Evolutionary conservation across 2,797 vertebrate genomes (phyloP).

Genomic region (Enteromius paludinosus): DNA sequence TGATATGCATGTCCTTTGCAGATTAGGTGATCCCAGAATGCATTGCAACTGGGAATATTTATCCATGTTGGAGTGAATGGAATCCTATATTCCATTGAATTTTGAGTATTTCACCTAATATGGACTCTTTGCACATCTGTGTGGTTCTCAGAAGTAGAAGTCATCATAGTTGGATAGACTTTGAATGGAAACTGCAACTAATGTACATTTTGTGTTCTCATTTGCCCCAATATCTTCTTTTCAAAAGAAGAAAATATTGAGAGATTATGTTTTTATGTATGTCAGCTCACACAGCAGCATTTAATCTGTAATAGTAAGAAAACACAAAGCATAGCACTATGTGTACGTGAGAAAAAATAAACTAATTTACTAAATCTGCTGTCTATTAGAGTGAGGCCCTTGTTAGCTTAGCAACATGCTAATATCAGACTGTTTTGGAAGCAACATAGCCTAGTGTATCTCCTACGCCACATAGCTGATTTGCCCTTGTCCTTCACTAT

Average conservation of each 20-base stretch:
- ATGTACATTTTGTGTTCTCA: too few species aligned
- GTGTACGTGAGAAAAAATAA: too few species aligned
- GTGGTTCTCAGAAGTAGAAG: neutral
- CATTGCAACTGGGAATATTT: neutral
- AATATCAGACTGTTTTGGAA: too few species aligned
- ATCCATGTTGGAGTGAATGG: neutral
- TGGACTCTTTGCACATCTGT: neutral
- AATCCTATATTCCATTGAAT: neutral
- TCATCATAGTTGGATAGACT: neutral
- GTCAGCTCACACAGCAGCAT: neutral
- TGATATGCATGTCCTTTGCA: neutral
- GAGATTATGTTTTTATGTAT: too few species aligned
- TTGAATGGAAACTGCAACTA: too few species aligned
- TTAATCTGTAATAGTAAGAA: neutral
- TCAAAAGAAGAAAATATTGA: neutral
- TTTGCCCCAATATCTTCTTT: neutral
- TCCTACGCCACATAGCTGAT: too few species aligned
- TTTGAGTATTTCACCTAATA: neutral
- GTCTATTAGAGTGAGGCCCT: neutral
- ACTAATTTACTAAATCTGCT: too few species aligned
- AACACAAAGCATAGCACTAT: neutral
- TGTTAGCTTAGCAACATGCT: neutral
- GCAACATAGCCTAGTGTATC: too few species aligned
- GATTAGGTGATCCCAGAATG: slow-evolving; percentile 2
- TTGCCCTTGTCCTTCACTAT: too few species aligned